A percentile compares a stretch with the other conserved stretches of the same genome.
phyloP scores from a whole-genome alignment of 1,140 invertebrate species.

The Caenorhabditis inopinata region DNA sequence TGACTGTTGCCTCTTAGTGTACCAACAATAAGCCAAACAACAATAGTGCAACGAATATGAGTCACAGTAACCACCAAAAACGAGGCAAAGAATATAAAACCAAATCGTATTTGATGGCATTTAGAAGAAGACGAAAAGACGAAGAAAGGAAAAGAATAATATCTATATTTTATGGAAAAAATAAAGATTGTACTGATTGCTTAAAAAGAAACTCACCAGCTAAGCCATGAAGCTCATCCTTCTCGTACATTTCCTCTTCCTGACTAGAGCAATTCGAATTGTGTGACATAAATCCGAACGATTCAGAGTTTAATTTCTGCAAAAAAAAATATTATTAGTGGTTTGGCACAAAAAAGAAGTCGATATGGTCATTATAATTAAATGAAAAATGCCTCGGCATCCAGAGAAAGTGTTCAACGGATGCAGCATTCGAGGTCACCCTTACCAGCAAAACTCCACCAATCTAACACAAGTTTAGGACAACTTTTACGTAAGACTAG shows the following conservation, averaged over 20 bases:
- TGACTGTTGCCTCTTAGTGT: background rate
- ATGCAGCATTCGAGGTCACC: no score
- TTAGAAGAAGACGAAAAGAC: background rate
- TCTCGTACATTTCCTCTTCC: background rate
- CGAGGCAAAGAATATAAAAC: background rate
- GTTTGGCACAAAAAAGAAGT: no score
- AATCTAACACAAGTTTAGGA: no score
- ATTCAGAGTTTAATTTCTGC: background rate
- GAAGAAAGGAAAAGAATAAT: background rate
- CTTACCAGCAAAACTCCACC: no score
- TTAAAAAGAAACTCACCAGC: background rate
- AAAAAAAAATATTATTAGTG: background rate
- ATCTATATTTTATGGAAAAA: background rate
- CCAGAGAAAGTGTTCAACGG: no score
- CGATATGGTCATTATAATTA: no score
- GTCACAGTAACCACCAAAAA: background rate
- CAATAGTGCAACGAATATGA: background rate
- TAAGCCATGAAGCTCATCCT: background rate
- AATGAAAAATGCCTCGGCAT: no score
- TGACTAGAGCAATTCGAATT: background rate
- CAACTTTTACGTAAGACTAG: no score
- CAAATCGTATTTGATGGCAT: background rate
- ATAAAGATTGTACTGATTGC: background rate
- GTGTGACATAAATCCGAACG: background rate
- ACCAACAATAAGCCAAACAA: slow-evolving; percentile 25